Conservation (phyloP, 1,140 invertebrate genomes). For the Drosophila trapezifrons region DNA sequence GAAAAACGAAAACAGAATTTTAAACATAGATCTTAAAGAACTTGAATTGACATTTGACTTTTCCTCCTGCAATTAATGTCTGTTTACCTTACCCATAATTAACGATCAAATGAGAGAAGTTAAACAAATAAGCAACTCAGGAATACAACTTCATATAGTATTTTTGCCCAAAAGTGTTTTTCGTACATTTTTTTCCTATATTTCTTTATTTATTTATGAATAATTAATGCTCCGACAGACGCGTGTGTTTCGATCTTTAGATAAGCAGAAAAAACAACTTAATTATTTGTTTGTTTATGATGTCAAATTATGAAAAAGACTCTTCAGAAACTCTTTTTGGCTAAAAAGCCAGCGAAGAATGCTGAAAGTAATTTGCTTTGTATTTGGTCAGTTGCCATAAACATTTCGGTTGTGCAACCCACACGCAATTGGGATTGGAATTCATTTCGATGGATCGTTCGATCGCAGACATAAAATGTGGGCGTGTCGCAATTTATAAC, state of each 20-base stretch:
- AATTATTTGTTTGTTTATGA: slow-evolving; percentile 61
- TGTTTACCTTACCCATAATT: slow-evolving; percentile 57
- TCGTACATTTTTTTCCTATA: not conserved
- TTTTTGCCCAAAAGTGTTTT: slow-evolving; percentile 21
- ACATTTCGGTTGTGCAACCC: slow-evolving; percentile 67
- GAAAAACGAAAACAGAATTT: slow-evolving; percentile 23
- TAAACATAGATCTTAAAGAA: not conserved
- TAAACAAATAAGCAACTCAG: slow-evolving; percentile 52
- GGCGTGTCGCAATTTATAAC: slow-evolving; percentile 52
- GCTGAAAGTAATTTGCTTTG: slow-evolving; percentile 65
- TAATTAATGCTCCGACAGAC: slow-evolving; percentile 56
- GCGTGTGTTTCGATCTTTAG: slow-evolving; percentile 52
- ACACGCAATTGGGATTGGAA: slow-evolving; percentile 53
- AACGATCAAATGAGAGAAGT: slow-evolving; percentile 44
- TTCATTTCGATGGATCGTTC: slow-evolving; percentile 30
- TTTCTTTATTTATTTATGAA: slow-evolving; percentile 39
- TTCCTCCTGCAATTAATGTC: slow-evolving; percentile 40
- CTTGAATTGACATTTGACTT: slow-evolving; percentile 60
- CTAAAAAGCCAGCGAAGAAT: slow-evolving; percentile 59
- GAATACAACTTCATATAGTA: slow-evolving; percentile 42
- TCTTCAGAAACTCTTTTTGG: slow-evolving; percentile 61
- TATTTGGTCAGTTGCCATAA: slow-evolving; percentile 71
- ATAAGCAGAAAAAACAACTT: slow-evolving; percentile 62
- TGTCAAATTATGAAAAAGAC: slow-evolving; percentile 62
- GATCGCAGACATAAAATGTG: slow-evolving; percentile 27